These are phyloP conservation scores for Hofmannophila pseudospretella DNA, from an alignment of 2,888 invertebrate species.

Conservation along the genomic window DNA sequence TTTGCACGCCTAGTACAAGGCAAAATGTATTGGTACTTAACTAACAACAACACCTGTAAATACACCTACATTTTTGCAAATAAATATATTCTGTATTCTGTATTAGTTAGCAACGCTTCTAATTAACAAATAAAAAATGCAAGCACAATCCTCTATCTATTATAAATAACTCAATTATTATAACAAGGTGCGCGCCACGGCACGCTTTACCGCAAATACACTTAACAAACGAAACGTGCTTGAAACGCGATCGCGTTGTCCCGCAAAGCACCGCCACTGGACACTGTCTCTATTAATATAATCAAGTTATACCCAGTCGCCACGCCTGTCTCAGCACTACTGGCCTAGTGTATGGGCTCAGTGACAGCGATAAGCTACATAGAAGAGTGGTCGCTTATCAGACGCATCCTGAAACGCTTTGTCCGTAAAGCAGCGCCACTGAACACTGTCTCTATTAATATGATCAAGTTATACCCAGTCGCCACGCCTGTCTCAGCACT, in stretches of 20 bases:
- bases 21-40: no score
- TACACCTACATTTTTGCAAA: no score
- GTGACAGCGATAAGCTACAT: constrained; percentile 15
- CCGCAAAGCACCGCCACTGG: constrained; percentile 17
- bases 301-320: constrained; percentile 33
- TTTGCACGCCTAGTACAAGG: no score
- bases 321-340: constrained; percentile 25
- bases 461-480: constrained; percentile 37
- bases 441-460: constrained; percentile 33
- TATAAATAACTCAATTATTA: constrained; percentile 12
- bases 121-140: no score
- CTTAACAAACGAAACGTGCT: constrained; percentile 15
- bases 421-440: constrained; percentile 12
- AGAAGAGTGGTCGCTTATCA: no score
- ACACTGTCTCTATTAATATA: constrained; percentile 35
- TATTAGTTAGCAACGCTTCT: no score
- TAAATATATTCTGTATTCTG: no score
- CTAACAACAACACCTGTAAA: no score
- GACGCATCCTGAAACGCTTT: constrained; percentile 15
- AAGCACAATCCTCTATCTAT: background rate
- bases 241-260: constrained; percentile 13
- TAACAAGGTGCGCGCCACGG: constrained; percentile 10
- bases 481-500: constrained; percentile 23
- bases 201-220: constrained; percentile 7
- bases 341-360: constrained; percentile 15